A percentile compares a stretch with the other conserved stretches of the same genome.
Evolutionary conservation across 2,888 invertebrate species (phyloP).

Genomic region (Euplexia lucipara): DNA sequence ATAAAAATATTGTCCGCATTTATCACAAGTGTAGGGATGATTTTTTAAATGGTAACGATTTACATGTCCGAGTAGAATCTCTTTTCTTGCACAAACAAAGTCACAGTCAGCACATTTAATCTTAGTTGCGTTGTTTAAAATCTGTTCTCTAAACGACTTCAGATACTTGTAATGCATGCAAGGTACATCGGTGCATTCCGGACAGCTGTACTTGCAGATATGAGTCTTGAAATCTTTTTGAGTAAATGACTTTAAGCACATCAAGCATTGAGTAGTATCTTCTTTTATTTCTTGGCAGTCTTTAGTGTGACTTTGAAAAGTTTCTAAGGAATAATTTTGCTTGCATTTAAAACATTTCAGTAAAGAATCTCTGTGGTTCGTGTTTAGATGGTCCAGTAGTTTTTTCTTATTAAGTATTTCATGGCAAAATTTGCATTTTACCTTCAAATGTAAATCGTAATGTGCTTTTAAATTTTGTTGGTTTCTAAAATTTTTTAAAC

Average conservation of each 20-base stretch:
- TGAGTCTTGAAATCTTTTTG: conserved; percentile 66
- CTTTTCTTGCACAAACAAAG: conserved; percentile 73
- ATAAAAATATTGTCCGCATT: conserved; percentile 76
- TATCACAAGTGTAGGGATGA: conserved; percentile 75
- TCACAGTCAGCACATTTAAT: conserved; percentile 76
- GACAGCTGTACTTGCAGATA: conserved; percentile 72
- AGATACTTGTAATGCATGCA: conserved; percentile 78
- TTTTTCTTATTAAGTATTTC: conserved; percentile 25
- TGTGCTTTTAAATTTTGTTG: conserved; percentile 30
- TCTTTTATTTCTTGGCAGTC: conserved; percentile 13
- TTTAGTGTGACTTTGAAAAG: conserved; percentile 26
- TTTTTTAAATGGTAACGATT: conserved; percentile 77
- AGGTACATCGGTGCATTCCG: conserved; percentile 72
- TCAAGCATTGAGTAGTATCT: conserved; percentile 64
- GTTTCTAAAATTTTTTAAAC: conserved; percentile 35
- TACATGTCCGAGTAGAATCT: conserved; percentile 73
- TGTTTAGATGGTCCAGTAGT: conserved; percentile 36
- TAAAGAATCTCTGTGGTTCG: conserved; percentile 22
- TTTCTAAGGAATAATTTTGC: conserved; percentile 19
- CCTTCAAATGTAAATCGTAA: conserved; percentile 29
- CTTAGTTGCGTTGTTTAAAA: conserved; percentile 64
- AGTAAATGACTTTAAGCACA: conserved; percentile 72
- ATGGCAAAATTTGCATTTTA: conserved; percentile 45
- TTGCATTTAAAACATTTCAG: conserved; percentile 42
- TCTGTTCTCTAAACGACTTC: conserved; percentile 73